Evolutionary conservation across 2,888 invertebrate species (phyloP).

Genomic region (Trachelus iudaicus): DNA sequence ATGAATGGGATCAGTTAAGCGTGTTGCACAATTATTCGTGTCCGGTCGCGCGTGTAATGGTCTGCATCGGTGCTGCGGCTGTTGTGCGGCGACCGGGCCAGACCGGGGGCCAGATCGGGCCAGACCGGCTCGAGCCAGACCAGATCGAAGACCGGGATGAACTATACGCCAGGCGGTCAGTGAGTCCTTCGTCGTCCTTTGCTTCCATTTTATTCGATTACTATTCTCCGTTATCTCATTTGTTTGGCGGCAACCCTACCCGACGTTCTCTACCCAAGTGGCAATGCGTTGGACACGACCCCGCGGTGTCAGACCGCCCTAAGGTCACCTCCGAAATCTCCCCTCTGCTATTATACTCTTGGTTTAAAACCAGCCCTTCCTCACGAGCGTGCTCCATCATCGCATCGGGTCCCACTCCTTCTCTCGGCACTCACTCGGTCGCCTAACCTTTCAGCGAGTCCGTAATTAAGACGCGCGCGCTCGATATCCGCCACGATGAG

Average conservation of each 20-base stretch:
- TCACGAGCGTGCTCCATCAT: background rate
- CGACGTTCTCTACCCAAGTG: too few species aligned
- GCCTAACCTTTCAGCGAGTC: slow-evolving; percentile 23
- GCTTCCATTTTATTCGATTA: too few species aligned
- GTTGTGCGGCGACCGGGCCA: slow-evolving; percentile 53
- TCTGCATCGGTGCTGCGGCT: slow-evolving; percentile 66
- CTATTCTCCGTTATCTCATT: too few species aligned
- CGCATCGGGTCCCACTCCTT: background rate
- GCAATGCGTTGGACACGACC: too few species aligned
- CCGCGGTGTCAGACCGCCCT: too few species aligned
- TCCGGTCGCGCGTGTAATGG: slow-evolving; percentile 76
- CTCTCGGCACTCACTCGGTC: slow-evolving; percentile 8
- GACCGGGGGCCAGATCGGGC: background rate
- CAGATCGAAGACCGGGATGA: too few species aligned
- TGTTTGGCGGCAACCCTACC: too few species aligned
- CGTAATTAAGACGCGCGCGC: slow-evolving; percentile 35
- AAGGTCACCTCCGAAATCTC: too few species aligned
- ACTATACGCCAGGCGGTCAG: too few species aligned
- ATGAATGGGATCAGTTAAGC: slow-evolving; percentile 75
- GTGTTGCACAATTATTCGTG: slow-evolving; percentile 73
- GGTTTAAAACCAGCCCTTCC: background rate
- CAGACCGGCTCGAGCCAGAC: background rate
- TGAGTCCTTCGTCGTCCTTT: too few species aligned
- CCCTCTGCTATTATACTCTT: background rate
- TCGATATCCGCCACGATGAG: slow-evolving; percentile 22